A percentile compares a stretch with the other conserved stretches of the same genome.
Conservation (phyloP, 2,797 vertebrate species). For the Cyclopterus lumpus region DNA sequence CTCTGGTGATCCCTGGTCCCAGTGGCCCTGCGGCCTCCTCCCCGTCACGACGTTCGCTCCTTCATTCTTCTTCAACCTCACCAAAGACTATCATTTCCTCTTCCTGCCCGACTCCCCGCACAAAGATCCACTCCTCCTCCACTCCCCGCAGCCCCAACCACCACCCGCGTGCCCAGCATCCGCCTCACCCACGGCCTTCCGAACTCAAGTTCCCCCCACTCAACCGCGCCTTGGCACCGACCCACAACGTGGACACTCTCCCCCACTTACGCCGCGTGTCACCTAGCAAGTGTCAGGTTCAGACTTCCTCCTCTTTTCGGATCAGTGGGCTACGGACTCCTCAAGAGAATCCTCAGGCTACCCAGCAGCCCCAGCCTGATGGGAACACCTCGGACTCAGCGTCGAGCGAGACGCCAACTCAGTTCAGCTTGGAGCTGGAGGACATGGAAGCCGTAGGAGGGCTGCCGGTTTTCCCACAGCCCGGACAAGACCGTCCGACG, state of each 20-base stretch:
- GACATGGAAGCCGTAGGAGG: slow-evolving; percentile 42
- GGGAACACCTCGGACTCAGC: slow-evolving; percentile 80
- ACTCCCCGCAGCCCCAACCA: slow-evolving; percentile 82
- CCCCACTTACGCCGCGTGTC: slow-evolving; percentile 91
- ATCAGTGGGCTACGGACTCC: slow-evolving; percentile 81
- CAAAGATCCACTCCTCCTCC: slow-evolving; percentile 72
- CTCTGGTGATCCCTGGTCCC: slow-evolving; percentile 85
- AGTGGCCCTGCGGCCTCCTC: slow-evolving; percentile 57
- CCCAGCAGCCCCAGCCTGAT: slow-evolving; percentile 50
- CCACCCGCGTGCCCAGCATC: slow-evolving; percentile 81
- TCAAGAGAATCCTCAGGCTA: slow-evolving; percentile 50
- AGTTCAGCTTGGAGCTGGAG: slow-evolving; percentile 82
- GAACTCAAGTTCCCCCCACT: slow-evolving; percentile 89
- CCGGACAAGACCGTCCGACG: slow-evolving; percentile 15
- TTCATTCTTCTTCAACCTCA: slow-evolving; percentile 51
- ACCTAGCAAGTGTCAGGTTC: slow-evolving; percentile 90
- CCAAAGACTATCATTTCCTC: slow-evolving; percentile 75
- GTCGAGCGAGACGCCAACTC: slow-evolving; percentile 82
- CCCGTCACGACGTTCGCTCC: slow-evolving; percentile 66
- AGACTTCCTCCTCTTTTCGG: slow-evolving; percentile 90
- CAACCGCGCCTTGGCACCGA: slow-evolving; percentile 86
- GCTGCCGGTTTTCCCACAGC: slow-evolving; percentile 23
- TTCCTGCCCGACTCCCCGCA: slow-evolving; percentile 78
- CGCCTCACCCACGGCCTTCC: slow-evolving; percentile 82
- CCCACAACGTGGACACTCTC: slow-evolving; percentile 90